phyloP scores from a whole-genome alignment of 2,888 invertebrate species.

The Drosophila fulvimacula region DNA sequence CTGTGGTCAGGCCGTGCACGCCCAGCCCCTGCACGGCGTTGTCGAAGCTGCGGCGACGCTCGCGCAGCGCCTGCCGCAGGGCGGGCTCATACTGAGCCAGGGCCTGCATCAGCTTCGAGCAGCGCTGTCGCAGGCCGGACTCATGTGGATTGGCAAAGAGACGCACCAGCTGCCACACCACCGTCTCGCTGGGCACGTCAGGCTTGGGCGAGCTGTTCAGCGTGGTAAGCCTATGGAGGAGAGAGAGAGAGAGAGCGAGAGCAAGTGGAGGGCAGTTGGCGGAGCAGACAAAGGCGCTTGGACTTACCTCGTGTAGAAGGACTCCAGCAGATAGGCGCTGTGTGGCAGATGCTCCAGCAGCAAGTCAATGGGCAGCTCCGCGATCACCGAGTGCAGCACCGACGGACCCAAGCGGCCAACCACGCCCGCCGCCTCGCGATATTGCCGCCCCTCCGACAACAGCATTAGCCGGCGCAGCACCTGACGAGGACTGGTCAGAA shows the following conservation, averaged over 20 bases:
- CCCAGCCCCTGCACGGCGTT: slow-evolving; percentile 94
- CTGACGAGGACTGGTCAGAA: slow-evolving; percentile 88
- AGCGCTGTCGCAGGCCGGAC: slow-evolving; percentile 87
- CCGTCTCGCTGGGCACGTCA: slow-evolving; percentile 90
- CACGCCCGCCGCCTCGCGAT: slow-evolving; percentile 95
- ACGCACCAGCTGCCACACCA: slow-evolving; percentile 94
- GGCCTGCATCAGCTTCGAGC: slow-evolving; percentile 87
- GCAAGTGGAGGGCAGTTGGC: background rate
- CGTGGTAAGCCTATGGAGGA: slow-evolving; percentile 81
- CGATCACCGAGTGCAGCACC: slow-evolving; percentile 90
- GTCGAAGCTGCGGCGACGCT: slow-evolving; percentile 90
- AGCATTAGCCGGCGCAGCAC: slow-evolving; percentile 90
- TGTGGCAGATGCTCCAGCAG: slow-evolving; percentile 95
- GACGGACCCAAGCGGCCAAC: slow-evolving; percentile 92
- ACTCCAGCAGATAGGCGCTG: slow-evolving; percentile 93
- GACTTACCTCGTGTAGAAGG: slow-evolving; percentile 89
- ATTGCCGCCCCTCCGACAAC: slow-evolving; percentile 94
- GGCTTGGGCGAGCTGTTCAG: slow-evolving; percentile 86
- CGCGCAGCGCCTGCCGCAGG: slow-evolving; percentile 88
- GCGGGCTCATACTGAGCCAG: slow-evolving; percentile 88
- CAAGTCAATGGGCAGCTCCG: slow-evolving; percentile 93
- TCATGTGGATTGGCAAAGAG: slow-evolving; percentile 88
- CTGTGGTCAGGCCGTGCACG: slow-evolving; percentile 93
- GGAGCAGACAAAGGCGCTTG: accelerated
- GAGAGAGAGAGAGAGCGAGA: background rate